phyloP scores from a whole-genome alignment of 2,113 vertebrate species.

The Amphiprion percula region DNA sequence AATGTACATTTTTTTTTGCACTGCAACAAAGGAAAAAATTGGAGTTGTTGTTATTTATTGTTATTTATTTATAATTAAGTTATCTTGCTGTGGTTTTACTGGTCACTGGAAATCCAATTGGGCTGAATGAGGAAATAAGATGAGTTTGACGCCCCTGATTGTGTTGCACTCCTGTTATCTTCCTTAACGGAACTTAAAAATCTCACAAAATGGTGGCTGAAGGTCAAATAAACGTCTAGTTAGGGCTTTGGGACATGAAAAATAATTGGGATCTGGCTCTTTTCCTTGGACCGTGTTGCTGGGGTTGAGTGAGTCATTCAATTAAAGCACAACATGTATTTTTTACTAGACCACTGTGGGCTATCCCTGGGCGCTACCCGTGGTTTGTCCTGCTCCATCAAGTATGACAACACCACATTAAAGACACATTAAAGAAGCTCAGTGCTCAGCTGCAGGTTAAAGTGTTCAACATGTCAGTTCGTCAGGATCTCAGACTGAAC shows the following conservation, averaged over 20 bases:
- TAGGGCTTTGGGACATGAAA: background rate
- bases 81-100: too few species aligned
- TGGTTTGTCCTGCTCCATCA: conserved; percentile 26
- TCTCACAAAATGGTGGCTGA: conserved; percentile 32
- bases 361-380: conserved; percentile 5
- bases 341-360: conserved; percentile 35
- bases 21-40: too few species aligned
- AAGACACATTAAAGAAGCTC: background rate
- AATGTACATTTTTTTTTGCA: too few species aligned
- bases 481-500: background rate
- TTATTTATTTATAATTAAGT: too few species aligned
- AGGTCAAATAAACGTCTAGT: conserved; percentile 9
- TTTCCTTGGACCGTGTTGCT: conserved; percentile 26
- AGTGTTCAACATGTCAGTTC: background rate
- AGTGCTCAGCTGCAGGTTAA: background rate
- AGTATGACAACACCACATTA: conserved; percentile 26
- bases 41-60: too few species aligned
- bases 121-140: too few species aligned
- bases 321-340: conserved; percentile 23
- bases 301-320: conserved; percentile 48
- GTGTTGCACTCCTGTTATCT: background rate
- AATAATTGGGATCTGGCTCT: background rate
- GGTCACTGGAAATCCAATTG: too few species aligned
- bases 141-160: too few species aligned
- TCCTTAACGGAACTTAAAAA: background rate